phyloP scores from a whole-genome alignment of 2,888 invertebrate genomes.

The Gibbula magus region DNA sequence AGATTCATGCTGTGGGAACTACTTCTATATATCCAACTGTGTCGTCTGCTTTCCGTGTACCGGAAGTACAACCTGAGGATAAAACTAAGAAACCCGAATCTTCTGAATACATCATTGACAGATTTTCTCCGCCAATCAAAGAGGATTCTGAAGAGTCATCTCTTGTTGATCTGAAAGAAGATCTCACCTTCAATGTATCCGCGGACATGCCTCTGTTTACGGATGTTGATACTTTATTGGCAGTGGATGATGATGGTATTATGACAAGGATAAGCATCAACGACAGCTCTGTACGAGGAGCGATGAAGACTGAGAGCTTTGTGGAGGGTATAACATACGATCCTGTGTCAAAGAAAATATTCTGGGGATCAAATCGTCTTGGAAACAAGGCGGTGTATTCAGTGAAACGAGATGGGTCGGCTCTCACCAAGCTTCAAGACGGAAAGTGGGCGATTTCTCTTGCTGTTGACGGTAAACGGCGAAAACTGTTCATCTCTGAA shows the following conservation, averaged over 20 bases:
- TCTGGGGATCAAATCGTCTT: conserved; percentile 1
- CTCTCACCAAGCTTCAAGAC: conserved; percentile 1
- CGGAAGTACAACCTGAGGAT: background rate
- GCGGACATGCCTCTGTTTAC: background rate
- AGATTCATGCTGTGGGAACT: no score
- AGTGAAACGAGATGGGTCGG: background rate
- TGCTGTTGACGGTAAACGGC: background rate
- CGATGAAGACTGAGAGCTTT: background rate
- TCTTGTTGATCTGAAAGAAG: background rate
- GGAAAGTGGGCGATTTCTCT: background rate
- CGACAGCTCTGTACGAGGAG: background rate
- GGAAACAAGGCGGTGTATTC: background rate
- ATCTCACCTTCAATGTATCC: background rate
- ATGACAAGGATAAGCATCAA: background rate
- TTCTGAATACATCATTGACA: no score
- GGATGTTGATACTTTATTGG: background rate
- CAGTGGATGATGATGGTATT: background rate
- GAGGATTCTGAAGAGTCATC: no score
- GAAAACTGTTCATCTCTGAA: background rate
- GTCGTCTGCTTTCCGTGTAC: background rate
- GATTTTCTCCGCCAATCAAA: no score
- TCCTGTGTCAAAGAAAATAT: background rate
- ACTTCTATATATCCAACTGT: background rate
- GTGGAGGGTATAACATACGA: background rate
- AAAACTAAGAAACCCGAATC: background rate